Conservation (phyloP, 2,888 invertebrate genomes). For the Dolomedes plantarius region DNA sequence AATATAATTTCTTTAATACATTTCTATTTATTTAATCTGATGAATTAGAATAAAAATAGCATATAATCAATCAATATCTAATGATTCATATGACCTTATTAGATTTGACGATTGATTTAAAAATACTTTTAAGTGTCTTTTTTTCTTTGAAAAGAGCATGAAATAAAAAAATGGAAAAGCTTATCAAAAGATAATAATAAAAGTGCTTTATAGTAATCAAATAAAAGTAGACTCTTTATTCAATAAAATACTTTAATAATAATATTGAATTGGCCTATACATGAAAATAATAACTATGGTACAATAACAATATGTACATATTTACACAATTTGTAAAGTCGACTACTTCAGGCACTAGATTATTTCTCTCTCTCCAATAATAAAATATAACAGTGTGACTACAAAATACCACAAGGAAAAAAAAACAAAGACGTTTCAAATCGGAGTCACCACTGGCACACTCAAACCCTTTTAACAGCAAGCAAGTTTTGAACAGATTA, state of each 20-base stretch:
- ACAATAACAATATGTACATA: slow-evolving; percentile 70
- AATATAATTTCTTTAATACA: too few species aligned
- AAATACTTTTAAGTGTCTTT: too few species aligned
- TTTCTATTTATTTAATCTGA: too few species aligned
- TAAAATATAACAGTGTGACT: slow-evolving; percentile 36
- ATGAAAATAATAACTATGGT: slow-evolving; percentile 53
- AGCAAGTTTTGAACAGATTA: slow-evolving; percentile 15
- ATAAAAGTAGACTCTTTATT: too few species aligned
- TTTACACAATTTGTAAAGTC: slow-evolving; percentile 54
- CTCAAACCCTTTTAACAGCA: slow-evolving; percentile 19
- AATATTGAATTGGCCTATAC: slow-evolving; percentile 61
- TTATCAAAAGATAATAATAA: too few species aligned
- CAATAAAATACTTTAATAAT: slow-evolving; percentile 64
- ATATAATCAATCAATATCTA: too few species aligned
- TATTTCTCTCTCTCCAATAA: neutral
- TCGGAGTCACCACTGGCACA: slow-evolving; percentile 22
- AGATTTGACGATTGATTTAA: too few species aligned
- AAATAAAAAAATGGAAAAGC: too few species aligned
- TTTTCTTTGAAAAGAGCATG: too few species aligned
- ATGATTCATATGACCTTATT: too few species aligned
- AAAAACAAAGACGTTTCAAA: slow-evolving; percentile 13
- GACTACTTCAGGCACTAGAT: slow-evolving; percentile 50
- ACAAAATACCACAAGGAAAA: slow-evolving; percentile 27
- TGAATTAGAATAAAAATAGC: too few species aligned
- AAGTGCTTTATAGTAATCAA: too few species aligned